These are phyloP conservation scores for Apodemus speciosus DNA, from an alignment of 2,113 vertebrate genomes.

Conservation along the genomic window DNA sequence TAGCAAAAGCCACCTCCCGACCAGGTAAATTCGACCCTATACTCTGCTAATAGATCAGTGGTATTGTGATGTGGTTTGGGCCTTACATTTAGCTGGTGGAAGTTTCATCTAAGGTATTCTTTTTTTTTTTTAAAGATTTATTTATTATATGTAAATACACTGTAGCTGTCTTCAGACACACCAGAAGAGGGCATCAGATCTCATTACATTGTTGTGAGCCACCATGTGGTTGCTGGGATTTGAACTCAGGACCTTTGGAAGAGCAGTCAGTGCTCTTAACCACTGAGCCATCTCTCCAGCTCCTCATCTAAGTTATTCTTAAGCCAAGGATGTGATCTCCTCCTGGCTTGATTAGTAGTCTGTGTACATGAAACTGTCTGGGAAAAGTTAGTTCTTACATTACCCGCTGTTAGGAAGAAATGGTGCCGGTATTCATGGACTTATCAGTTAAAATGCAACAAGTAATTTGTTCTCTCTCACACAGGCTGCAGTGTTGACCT, in stretches of 20 bases:
- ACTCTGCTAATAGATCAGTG: background rate
- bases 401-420: background rate
- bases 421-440: background rate
- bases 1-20: conserved; percentile 94
- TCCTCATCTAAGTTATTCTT: background rate
- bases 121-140: too few relatives aligned
- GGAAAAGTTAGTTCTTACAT: background rate
- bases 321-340: background rate
- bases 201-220: too few relatives aligned
- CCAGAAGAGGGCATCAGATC: too few relatives aligned
- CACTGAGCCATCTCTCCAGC: too few relatives aligned
- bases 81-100: conserved; percentile 7
- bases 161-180: too few relatives aligned
- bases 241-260: too few relatives aligned
- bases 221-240: too few relatives aligned
- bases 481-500: conserved; percentile 95
- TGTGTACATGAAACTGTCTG: background rate
- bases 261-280: too few relatives aligned
- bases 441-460: background rate
- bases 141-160: too few relatives aligned
- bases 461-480: conserved; percentile 47
- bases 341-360: background rate
- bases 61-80: background rate
- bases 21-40: conserved; percentile 86
- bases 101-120: background rate